phyloP scores from a whole-genome alignment of 2,888 invertebrate genomes.

The Tachina grossa region DNA sequence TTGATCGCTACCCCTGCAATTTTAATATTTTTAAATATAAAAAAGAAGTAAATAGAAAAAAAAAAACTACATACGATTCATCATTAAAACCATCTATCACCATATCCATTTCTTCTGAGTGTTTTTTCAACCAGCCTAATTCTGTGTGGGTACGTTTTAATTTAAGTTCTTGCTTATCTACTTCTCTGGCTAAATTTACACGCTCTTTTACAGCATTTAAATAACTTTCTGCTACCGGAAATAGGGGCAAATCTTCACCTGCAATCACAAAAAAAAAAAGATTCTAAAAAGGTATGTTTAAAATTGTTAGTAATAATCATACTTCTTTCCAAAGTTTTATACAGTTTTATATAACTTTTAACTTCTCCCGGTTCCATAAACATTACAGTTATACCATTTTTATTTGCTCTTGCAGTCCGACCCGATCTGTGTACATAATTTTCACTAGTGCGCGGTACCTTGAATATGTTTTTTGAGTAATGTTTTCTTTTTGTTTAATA shows the following conservation, averaged over 20 bases:
- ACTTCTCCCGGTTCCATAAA: constrained; percentile 95
- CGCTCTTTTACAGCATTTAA: constrained; percentile 87
- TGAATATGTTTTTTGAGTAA: constrained; percentile 73
- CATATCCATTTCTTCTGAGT: constrained; percentile 95
- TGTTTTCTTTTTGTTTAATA: background rate
- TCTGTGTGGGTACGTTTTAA: constrained; percentile 86
- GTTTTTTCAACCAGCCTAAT: constrained; percentile 92
- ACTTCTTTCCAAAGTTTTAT: constrained; percentile 93
- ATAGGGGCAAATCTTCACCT: constrained; percentile 92
- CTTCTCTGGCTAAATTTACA: constrained; percentile 89
- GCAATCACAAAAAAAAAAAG: constrained; percentile 46
- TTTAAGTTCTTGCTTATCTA: constrained; percentile 90
- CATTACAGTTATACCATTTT: constrained; percentile 95
- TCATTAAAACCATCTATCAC: constrained; percentile 90
- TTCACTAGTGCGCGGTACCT: constrained; percentile 96
- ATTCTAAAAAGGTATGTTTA: background rate
- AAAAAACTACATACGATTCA: constrained; percentile 75
- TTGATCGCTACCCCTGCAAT: constrained; percentile 77
- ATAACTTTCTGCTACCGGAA: constrained; percentile 88
- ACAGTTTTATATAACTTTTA: constrained; percentile 90
- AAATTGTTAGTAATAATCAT: constrained; percentile 75
- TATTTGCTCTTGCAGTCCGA: constrained; percentile 94
- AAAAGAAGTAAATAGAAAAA: constrained; percentile 50
- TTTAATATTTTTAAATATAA: background rate
- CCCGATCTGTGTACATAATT: constrained; percentile 98